Conservation (phyloP, 1,140 invertebrate genomes). For the Leptinotarsa lineolata region DNA sequence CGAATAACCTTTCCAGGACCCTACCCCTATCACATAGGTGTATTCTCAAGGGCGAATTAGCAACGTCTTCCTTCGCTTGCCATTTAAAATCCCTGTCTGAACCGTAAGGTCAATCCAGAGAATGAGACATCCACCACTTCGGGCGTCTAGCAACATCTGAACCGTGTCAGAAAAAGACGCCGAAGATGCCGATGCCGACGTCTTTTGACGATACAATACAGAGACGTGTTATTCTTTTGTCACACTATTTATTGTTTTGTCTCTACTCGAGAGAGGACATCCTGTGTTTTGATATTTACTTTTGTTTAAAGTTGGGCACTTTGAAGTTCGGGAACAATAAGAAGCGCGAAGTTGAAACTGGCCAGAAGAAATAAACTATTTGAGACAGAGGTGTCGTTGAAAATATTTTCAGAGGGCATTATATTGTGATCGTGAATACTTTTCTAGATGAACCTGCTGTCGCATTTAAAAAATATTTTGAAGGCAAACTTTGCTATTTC, state of each 20-base stretch:
- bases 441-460: too few relatives aligned
- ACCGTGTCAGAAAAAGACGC: constrained; percentile 1
- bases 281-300: constrained; percentile 5
- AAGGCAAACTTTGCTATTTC: too few relatives aligned
- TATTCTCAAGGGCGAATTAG: not conserved
- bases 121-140: not conserved
- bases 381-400: not conserved
- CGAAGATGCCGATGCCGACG: not conserved
- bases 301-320: constrained; percentile 1
- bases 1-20: not conserved
- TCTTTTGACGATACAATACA: not conserved
- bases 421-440: too few relatives aligned
- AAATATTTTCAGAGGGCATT: too few relatives aligned
- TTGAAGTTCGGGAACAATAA: constrained; percentile 1
- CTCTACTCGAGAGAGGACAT: constrained; percentile 1
- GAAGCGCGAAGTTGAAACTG: not conserved
- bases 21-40: not conserved
- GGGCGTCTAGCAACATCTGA: constrained; percentile 1
- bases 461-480: too few relatives aligned
- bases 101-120: not conserved
- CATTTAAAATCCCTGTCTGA: not conserved
- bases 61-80: not conserved
- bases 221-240: constrained; percentile 3
- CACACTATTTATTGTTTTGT: constrained; percentile 3
- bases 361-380: not conserved